Evolutionary conservation across 2,797 vertebrate species (phyloP), one percentile per base, ranked within the genome.

Genomic region (Triplophysa bombifrons): DNA sequence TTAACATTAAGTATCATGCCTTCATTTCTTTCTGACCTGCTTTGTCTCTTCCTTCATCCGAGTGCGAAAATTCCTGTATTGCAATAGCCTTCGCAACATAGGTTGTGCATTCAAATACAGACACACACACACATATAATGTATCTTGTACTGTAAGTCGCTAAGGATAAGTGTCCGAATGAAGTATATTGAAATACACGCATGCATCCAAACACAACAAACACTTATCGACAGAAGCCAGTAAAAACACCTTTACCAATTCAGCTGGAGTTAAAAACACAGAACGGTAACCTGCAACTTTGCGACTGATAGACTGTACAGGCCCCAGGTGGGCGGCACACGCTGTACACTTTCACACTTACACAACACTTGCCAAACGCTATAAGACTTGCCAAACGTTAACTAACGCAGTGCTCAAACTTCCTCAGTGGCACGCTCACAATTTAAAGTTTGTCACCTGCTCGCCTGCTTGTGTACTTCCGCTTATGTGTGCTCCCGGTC

Each of bases 231-330:
- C 60, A 60, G 34, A 58, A 56, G 70, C 55, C 25, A 68, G 75
- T 56, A 80, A 80, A 83, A 81, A 81, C 84, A 85, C 84, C 78
- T 78, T 85, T 81, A 81, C 74, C 76, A 83, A 85, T 85, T 83
- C 71, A 58, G 80, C 61, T 80, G 60, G 74, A 81, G 81, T 76
- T 77, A 68, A 78, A 72, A 82, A 80, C 69, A 64, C 81, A 71
- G 78, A 77, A 76, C 72, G 78, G 74, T 80, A 82, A 84, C 84
- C 82, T 82, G 77, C 63, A 75, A 69, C 63, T 79, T 68, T 69
- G 63, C 20, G 30, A 80, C 79, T 81, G 84, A 83, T 83, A 82
- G 69, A 79, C 76, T 78, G 51, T 73, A 83, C 64, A 76, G 76
- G 80, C 84, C 82, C 71, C 80, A 81, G 82, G 84, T 85, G 80